Evolutionary conservation across 2,888 invertebrate species (phyloP), one percentile per base, ranked within the genome.

Genomic region (Quadriops clusia): DNA sequence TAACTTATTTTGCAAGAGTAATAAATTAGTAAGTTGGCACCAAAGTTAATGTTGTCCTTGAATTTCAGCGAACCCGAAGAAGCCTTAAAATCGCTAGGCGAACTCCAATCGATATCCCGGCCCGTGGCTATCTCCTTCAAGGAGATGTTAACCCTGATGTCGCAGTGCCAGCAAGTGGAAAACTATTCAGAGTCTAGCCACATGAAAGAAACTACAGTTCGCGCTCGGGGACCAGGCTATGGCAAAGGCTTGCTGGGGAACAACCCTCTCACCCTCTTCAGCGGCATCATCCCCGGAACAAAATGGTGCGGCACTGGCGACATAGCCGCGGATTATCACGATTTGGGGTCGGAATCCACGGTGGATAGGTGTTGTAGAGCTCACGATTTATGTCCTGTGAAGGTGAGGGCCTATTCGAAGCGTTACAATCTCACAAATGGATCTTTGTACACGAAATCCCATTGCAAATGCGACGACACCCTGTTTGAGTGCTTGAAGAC

Each of bases 281-380:
- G 76, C 50, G 85, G 85, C 17, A 84, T 86, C 41, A 70, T 85
- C 52, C 86, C 86, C 61, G 87, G 87, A 39, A 89, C 87, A 20
- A 87, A 87, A 58, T 89, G 87, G 87, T 93, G 91, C 52, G 91
- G 91, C 10, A 78, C 84, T 0, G 90, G 90, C 1, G 90, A 90
- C 58, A 76, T 86, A 43, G 90, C 91, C 1, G 64, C 70, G 11
- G 72, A 77, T 51, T 89, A 85, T 62, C 78, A 78, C 57, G 90
- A 91, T 60, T 65, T 91, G 40, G 93, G 93, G 21, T 66, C 71
- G 0, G 80, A 77, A 49, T 61, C 58, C 51, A 63, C 64, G 17
- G 73, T 84, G 45, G 89, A 89, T 62, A 68, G 74, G 45, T 93
- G 93, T 58, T 93, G 93, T 60, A 71, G 90, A 36, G 78, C 77